Base-by-base conservation (phyloP, 2,888 invertebrate genomes). In the Pollenia amentaria region DNA sequence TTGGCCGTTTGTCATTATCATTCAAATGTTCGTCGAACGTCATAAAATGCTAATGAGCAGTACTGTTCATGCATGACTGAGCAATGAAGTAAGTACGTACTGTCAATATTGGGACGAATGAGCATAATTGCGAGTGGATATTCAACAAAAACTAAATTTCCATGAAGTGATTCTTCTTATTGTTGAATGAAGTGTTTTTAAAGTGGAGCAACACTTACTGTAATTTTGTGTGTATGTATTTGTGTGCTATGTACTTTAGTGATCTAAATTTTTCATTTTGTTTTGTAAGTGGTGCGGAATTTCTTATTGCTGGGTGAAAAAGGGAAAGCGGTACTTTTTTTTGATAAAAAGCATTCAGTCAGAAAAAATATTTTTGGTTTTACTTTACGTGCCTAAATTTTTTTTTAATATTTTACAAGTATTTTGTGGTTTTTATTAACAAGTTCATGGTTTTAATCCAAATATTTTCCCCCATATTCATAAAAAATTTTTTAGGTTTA, bases 31-130 rank as follows among this genome's bases (percentile, higher is more conserved):
- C 42, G 44, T 65, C 70, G 57, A 72, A 42, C 51, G 69, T 75
- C 80, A 84, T 87, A 82, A 86, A 86, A 86, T 86, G 86, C 83
- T 86, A 86, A 86, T 86, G 86, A 86, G 79, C 79, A 65, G 75
- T 62, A 80, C 65, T 79, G 70, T 60, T 83, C 51, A 79, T 80
- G 83, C 79, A 62, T 79, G 78, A 70, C 14, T 76, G 64, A 76
- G 55, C 60, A 76, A 11, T 82, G 60, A 29, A 75, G 62, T 62
- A 53, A 29, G 40, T 16, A 29, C 38, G 21, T 21, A 38, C 11
- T 16, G 12, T 16, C 7, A 70, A 44, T 51, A 38, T 3, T 12
- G 44, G 6, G 14, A 40, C 12, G 53, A 72, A 38, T 14, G 57
- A 46, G 48, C 53, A 53, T 2, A 65, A 77, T 21, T 29, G 38